Percentiles rank a stretch among this genome's conserved stretches.
Evolutionary conservation across 2,888 invertebrate species (phyloP).

Genomic region (Lepidocyrtoides sp.): DNA sequence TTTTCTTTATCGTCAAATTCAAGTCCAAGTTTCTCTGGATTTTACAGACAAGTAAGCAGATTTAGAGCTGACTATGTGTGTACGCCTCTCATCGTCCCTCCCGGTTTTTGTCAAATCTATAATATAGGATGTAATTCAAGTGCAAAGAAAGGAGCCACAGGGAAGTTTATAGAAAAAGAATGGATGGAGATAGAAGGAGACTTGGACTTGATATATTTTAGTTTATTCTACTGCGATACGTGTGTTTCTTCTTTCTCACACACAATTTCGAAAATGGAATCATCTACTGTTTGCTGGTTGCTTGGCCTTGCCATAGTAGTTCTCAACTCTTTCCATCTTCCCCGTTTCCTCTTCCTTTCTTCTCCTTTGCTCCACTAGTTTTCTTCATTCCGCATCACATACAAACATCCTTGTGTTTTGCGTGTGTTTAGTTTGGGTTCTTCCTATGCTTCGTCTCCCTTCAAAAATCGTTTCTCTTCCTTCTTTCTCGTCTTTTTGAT

Average conservation of each 20-base stretch:
- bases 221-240: conserved; percentile 24
- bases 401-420: background rate
- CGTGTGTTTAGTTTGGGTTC: conserved; percentile 39
- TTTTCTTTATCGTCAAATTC: too few species aligned
- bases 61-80: background rate
- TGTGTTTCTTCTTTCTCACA: background rate
- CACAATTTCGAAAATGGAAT: conserved; percentile 1
- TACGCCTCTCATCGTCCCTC: background rate
- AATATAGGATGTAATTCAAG: conserved; percentile 55
- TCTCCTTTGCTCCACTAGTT: background rate
- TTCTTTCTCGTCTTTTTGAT: conserved; percentile 30
- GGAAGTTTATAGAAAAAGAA: conserved; percentile 47
- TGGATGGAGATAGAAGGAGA: conserved; percentile 5
- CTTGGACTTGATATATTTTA: conserved; percentile 67
- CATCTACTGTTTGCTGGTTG: background rate
- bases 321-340: conserved; percentile 7
- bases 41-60: background rate
- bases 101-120: background rate
- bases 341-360: background rate
- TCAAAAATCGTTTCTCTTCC: conserved; percentile 52
- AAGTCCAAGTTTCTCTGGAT: too few species aligned
- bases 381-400: background rate
- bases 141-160: conserved; percentile 58
- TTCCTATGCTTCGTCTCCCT: background rate
- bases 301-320: conserved; percentile 16